Evolutionary conservation across 2,797 vertebrate genomes (phyloP), one percentile per base, ranked within the genome.

Genomic region (Sorex maritimensis): DNA sequence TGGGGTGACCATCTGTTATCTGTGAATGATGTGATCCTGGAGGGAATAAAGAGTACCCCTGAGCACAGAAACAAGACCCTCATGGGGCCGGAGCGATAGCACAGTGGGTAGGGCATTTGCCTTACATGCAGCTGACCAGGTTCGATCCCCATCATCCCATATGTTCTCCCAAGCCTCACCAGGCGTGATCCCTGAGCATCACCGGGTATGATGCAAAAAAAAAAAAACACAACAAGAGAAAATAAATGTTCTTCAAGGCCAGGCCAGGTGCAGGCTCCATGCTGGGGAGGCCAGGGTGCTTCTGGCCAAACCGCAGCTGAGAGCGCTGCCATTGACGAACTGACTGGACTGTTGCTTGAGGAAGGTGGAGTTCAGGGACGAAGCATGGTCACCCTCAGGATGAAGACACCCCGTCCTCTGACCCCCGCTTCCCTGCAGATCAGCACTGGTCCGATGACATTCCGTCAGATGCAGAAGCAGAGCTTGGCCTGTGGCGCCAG

Each of bases 391-490:
- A 21, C 9, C 88, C 11, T 88, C 8, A 23, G 2, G 15, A 34
- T 30, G 6, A 19, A 34, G 14, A 2, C 3, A 74, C 72, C 24
- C 11, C 44, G 26, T 2, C 63, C 61, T 12, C 69, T 81, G 63
- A 10, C 2, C 13, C 65, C 3, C 3, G 34, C 71, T 88, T 0
- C 63, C 63, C 21, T 4, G 0, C 83, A 3, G 83, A 96, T 95
- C 94, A 96, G 86, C 95, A 94, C 83, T 97, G 96, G 82, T 94
- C 97, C 98, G 99, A 99, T 2, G 99, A 99, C 95, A 98, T 99
- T 94, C 98, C 99, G 0, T 99, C 99, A 0, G 99, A 99, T 55
- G 99, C 99, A 0, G 99, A 99, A 94, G 98, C 98, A 0, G 99
- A 99, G 97, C 98, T 98, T 41, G 98, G 96, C 75, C 95, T 98